phyloP scores from a whole-genome alignment of 1,140 invertebrate species.

The Neotoxoptera formosana region DNA sequence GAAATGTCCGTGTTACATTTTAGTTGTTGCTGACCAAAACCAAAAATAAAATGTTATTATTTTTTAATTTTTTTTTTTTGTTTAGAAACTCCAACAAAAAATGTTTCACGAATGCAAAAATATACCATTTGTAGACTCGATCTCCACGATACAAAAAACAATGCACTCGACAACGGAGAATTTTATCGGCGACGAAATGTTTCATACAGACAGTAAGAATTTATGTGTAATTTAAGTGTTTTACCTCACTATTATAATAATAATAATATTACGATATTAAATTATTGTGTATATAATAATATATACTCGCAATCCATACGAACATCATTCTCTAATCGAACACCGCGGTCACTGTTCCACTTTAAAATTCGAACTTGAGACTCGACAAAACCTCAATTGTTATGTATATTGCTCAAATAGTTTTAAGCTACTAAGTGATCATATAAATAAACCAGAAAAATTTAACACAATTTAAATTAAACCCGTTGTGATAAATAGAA shows the following conservation, averaged over 20 bases:
- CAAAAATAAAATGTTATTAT: not conserved
- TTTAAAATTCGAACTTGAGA: not conserved
- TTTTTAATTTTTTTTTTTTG: not conserved
- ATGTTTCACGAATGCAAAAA: slow-evolving; percentile 14
- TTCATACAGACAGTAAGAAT: not conserved
- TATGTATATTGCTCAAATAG: not conserved
- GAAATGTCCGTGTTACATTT: no score
- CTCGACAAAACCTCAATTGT: not conserved
- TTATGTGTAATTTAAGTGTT: not conserved
- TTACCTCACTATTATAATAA: no score
- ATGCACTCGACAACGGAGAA: slow-evolving; percentile 7
- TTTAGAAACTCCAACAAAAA: slow-evolving; percentile 31
- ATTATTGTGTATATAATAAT: not conserved
- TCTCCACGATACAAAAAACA: not conserved
- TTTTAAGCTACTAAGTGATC: not conserved
- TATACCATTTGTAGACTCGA: not conserved
- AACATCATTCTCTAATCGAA: not conserved
- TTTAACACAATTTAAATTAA: not conserved
- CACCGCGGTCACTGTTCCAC: not conserved
- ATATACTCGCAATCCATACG: not conserved
- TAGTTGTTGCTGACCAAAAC: not conserved
- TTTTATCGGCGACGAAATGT: not conserved
- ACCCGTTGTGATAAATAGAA: not conserved
- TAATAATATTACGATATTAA: not conserved
- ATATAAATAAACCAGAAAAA: not conserved